phyloP scores from a whole-genome alignment of 2,797 vertebrate genomes.

The Darevskia mixta region DNA sequence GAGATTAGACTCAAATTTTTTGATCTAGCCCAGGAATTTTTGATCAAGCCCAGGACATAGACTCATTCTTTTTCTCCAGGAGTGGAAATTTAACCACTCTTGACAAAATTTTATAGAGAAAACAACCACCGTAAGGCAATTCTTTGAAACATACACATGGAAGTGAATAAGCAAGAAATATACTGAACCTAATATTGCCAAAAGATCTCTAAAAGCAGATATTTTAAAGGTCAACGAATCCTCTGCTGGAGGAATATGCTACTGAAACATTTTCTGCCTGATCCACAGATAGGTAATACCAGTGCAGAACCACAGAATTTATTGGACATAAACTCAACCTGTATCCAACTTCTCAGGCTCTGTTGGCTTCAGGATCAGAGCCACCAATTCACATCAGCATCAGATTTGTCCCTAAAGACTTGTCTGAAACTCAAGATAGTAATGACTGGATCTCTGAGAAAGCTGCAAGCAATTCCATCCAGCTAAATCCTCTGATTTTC shows the following conservation, averaged over 20 bases:
- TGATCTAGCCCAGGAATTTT: slow-evolving; percentile 36
- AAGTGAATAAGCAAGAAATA: accelerated
- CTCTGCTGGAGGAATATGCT: slow-evolving; percentile 16
- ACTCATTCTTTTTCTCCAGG: not conserved
- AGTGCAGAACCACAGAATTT: slow-evolving; percentile 8
- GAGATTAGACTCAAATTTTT: slow-evolving; percentile 10
- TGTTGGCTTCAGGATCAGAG: slow-evolving; percentile 5
- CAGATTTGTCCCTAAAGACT: not conserved
- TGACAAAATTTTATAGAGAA: not conserved
- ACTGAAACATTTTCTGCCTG: not conserved
- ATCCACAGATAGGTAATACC: not conserved
- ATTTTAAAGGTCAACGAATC: not conserved
- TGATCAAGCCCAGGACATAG: slow-evolving; percentile 14
- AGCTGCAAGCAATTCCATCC: not conserved
- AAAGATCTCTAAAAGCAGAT: slow-evolving; percentile 19
- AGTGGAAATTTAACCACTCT: not conserved
- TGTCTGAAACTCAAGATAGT: not conserved
- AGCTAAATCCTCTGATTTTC: slow-evolving; percentile 31
- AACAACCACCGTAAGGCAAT: not conserved
- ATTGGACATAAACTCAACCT: not conserved
- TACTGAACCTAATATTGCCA: not conserved
- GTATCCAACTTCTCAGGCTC: slow-evolving; percentile 14
- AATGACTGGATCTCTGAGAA: not conserved
- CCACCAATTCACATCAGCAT: not conserved
- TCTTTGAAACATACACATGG: not conserved